Conservation (phyloP, 2,888 invertebrate genomes). For the Ormyrus labotus region DNA sequence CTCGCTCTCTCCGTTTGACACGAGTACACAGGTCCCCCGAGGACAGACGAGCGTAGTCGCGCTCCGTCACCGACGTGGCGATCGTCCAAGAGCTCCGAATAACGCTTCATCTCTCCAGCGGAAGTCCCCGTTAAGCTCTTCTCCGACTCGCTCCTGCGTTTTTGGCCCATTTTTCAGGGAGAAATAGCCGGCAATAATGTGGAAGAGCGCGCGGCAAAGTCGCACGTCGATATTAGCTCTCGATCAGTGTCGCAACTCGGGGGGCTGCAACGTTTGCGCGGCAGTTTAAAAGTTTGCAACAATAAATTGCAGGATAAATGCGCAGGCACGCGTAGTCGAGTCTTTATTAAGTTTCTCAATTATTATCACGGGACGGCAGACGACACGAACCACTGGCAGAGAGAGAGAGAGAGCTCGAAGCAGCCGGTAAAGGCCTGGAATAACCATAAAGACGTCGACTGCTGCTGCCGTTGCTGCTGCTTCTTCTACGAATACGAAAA, state of each 20-base stretch:
- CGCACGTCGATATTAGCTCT: too few species aligned
- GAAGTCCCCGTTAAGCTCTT: constrained; percentile 48
- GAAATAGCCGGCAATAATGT: constrained; percentile 1
- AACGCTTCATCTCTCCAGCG: constrained; percentile 46
- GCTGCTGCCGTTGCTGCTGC: not conserved
- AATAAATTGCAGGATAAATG: constrained; percentile 34
- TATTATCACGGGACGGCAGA: constrained; percentile 35
- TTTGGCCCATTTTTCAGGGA: constrained; percentile 26
- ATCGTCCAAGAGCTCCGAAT: constrained; percentile 47
- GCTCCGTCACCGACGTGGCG: constrained; percentile 44
- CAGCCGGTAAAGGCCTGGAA: constrained; percentile 34
- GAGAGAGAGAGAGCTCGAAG: constrained; percentile 44
- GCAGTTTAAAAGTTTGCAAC: constrained; percentile 25
- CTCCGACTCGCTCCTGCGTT: not conserved
- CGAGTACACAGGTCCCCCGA: not conserved
- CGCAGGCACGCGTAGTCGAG: constrained; percentile 28
- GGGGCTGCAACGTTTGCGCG: not conserved
- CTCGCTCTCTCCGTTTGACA: constrained; percentile 38
- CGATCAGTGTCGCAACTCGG: too few species aligned
- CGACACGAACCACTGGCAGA: constrained; percentile 35
- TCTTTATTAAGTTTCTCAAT: constrained; percentile 52
- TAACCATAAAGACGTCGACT: constrained; percentile 50
- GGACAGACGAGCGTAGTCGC: not conserved
- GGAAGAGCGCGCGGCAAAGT: too few species aligned
- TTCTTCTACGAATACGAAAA: constrained; percentile 47